Evolutionary conservation across 2,888 invertebrate species (phyloP), one percentile per base, ranked within the genome.

Genomic region (Brachyptera putata): DNA sequence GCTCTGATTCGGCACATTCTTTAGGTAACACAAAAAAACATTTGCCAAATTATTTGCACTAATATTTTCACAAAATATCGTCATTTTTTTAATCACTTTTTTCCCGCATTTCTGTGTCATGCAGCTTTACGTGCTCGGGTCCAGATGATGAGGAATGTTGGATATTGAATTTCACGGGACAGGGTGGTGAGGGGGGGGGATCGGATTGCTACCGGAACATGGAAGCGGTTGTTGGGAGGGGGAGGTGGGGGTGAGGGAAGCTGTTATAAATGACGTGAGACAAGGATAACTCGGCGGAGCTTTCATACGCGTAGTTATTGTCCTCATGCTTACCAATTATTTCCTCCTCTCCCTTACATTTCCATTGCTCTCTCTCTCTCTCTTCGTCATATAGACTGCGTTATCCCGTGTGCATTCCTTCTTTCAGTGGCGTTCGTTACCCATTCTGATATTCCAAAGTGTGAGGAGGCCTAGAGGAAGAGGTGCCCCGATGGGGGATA

Each of bases 181-280:
- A 16, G 26, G 26, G 50, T n/a, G 5, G 5, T 46, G 46, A 9
- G 49, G 26, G n/a, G 18, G 11, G 18, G 34, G 53, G 1, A n/a
- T n/a, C n/a, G n/a, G n/a, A n/a, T n/a, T n/a, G n/a, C n/a, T n/a
- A n/a, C n/a, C n/a, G n/a, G n/a, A n/a, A n/a, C n/a, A n/a, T n/a
- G n/a, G n/a, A n/a, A n/a, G n/a, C n/a, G 53, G 36, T 53, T 53
- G 53, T 16, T 21, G 26, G 26, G 46, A 46, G 13, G 49, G 26
- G 24, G 18, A 9, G 18, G 34, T 53, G 5, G 50, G 4, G 53
- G 34, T 36, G 21, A 22, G 24, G 11, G 36, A 16, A 36, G 53
- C n/a, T 26, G 58, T 61, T 61, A 58, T 58, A 61, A 61, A 61
- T 61, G 61, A 48, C 61, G 36, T 49, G 25, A 55, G 61, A 61